These are phyloP conservation scores for Tragopan temminckii DNA, from an alignment of 2,797 vertebrate species.

Conservation along the genomic window DNA sequence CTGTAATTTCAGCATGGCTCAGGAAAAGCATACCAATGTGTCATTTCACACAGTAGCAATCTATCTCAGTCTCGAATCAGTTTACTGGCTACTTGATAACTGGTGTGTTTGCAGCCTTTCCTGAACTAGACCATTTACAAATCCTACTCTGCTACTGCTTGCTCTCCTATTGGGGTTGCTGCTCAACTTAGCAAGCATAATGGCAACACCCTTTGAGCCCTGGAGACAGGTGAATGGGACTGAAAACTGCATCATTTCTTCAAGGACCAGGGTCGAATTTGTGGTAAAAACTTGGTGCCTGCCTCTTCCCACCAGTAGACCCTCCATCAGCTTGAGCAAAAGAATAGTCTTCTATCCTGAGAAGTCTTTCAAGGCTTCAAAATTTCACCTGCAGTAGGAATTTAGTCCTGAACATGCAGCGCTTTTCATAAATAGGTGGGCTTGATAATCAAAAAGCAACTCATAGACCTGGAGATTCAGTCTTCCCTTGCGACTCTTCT, in stretches of 20 bases:
- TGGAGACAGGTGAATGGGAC: neutral
- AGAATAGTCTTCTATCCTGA: neutral
- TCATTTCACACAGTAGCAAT: constrained; percentile 1
- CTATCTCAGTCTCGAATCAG: neutral
- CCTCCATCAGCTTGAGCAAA: neutral
- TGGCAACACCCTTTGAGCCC: neutral
- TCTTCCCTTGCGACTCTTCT: neutral
- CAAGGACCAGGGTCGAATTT: neutral
- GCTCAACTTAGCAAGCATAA: neutral
- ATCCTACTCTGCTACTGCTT: neutral
- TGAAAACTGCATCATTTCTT: neutral
- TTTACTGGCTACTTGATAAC: neutral
- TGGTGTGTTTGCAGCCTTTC: neutral
- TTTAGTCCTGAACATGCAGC: neutral
- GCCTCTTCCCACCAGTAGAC: neutral
- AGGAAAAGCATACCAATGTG: neutral
- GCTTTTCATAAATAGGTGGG: neutral
- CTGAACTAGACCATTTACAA: neutral
- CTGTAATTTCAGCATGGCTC: neutral
- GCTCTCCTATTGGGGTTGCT: neutral
- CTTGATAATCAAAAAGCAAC: neutral
- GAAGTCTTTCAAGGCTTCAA: neutral
- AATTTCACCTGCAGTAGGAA: neutral
- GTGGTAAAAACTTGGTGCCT: neutral
- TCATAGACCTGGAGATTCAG: neutral